These are phyloP conservation scores for Onthophagus taurus DNA, from an alignment of 1,140 invertebrate species.

Conservation along the genomic window DNA sequence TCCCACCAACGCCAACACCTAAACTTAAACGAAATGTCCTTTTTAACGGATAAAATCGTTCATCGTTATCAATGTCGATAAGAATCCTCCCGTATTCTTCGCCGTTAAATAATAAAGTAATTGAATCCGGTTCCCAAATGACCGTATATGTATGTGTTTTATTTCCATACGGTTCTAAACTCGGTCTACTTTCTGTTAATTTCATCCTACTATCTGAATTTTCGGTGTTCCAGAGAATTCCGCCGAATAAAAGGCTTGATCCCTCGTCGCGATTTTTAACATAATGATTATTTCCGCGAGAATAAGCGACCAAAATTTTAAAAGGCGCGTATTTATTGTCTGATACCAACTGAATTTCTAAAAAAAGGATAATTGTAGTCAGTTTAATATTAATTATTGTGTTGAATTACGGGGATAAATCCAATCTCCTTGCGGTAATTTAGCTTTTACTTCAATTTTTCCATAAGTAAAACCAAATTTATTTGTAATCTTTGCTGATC, in stretches of 20 bases:
- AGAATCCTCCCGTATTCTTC: neutral
- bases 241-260: slow-evolving; percentile 22
- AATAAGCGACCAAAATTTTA: slow-evolving; percentile 25
- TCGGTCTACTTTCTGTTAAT: slow-evolving; percentile 13
- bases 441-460: slow-evolving; percentile 51
- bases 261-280: slow-evolving; percentile 21
- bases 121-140: slow-evolving; percentile 22
- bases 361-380: neutral
- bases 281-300: slow-evolving; percentile 25
- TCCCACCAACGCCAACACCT: slow-evolving; percentile 28
- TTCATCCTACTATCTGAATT: slow-evolving; percentile 19
- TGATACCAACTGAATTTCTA: slow-evolving; percentile 9
- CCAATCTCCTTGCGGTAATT: slow-evolving; percentile 58
- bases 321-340: neutral
- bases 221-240: slow-evolving; percentile 18
- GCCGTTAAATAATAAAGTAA: neutral
- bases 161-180: slow-evolving; percentile 15
- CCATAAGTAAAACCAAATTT: slow-evolving; percentile 51
- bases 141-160: slow-evolving; percentile 22
- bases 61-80: slow-evolving; percentile 1
- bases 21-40: neutral
- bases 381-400: neutral
- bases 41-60: neutral
- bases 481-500: slow-evolving; percentile 36
- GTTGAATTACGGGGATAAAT: slow-evolving; percentile 44